Conservation (phyloP, 2,888 invertebrate species). For the Willowsia nigromaculata region DNA sequence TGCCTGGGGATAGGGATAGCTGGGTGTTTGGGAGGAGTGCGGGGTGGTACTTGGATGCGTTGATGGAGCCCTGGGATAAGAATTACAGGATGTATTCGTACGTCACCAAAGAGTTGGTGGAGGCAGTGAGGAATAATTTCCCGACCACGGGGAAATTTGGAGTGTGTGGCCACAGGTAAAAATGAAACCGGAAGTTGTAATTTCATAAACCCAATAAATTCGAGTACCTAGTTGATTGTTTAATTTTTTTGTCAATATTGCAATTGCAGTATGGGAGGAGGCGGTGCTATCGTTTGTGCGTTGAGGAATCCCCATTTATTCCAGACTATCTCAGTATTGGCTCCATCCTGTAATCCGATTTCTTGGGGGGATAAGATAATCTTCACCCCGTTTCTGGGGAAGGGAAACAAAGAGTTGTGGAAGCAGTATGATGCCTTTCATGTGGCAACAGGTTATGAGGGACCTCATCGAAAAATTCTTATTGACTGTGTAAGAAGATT, state of each 20-base stretch:
- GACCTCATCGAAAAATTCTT: constrained; percentile 89
- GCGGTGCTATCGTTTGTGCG: constrained; percentile 55
- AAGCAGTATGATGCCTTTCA: constrained; percentile 93
- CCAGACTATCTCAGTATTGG: constrained; percentile 90
- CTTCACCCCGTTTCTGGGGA: constrained; percentile 88
- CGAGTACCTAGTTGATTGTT: background rate
- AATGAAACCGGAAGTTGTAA: background rate
- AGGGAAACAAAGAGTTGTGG: constrained; percentile 82
- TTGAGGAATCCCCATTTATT: constrained; percentile 56
- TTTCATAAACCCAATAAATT: background rate
- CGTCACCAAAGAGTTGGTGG: constrained; percentile 90
- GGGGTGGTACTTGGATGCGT: constrained; percentile 97
- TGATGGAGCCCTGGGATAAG: constrained; percentile 91
- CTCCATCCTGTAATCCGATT: constrained; percentile 94
- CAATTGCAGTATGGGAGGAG: constrained; percentile 61
- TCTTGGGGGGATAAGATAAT: constrained; percentile 93
- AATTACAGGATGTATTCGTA: constrained; percentile 98
- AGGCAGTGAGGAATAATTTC: constrained; percentile 88
- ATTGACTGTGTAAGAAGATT: constrained; percentile 78
- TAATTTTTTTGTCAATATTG: background rate
- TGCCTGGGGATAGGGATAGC: constrained; percentile 93
- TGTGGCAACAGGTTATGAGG: constrained; percentile 89
- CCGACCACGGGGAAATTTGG: constrained; percentile 80
- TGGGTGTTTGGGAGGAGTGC: constrained; percentile 98
- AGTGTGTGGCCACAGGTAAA: constrained; percentile 63